Evolutionary conservation across 1,140 invertebrate species (phyloP).

Genomic region (Hycleus phaleratus): DNA sequence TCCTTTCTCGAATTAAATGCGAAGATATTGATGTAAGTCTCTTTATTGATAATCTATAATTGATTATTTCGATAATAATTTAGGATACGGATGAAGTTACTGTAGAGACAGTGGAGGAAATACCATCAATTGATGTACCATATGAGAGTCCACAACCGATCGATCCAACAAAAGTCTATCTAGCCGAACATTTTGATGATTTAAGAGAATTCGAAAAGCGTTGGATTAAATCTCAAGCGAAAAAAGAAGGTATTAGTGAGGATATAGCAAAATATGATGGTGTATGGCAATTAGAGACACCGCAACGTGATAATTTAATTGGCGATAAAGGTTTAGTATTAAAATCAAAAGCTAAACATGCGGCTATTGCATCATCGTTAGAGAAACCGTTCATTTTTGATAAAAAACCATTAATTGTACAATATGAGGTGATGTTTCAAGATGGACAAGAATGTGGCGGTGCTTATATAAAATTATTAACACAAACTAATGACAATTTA

Average conservation of each 20-base stretch:
- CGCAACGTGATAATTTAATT: conserved; percentile 64
- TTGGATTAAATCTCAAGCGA: conserved; percentile 87
- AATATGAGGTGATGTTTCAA: conserved; percentile 86
- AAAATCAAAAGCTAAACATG: conserved; percentile 93
- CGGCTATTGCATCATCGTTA: conserved; percentile 83
- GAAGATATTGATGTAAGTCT: background rate
- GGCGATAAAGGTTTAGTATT: conserved; percentile 85
- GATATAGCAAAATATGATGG: conserved; percentile 94
- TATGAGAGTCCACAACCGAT: conserved; percentile 51
- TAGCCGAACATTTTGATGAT: conserved; percentile 88
- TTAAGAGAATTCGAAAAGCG: conserved; percentile 60
- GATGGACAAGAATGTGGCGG: conserved; percentile 98
- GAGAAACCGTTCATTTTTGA: conserved; percentile 77
- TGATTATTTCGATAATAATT: too few relatives aligned
- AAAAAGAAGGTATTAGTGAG: conserved; percentile 88
- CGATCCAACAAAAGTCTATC: conserved; percentile 56
- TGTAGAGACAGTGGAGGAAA: conserved; percentile 30
- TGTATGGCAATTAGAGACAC: conserved; percentile 68
- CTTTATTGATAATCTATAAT: too few relatives aligned
- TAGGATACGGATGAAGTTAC: conserved; percentile 36
- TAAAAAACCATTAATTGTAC: conserved; percentile 83
- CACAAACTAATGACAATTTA: conserved; percentile 59
- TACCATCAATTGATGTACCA: conserved; percentile 23
- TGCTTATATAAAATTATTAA: conserved; percentile 91
- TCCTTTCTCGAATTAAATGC: background rate